A percentile compares a stretch with the other conserved stretches of the same genome.
These are phyloP conservation scores for Furnarius figulus DNA, from an alignment of 2,113 vertebrate genomes.

Conservation along the genomic window DNA sequence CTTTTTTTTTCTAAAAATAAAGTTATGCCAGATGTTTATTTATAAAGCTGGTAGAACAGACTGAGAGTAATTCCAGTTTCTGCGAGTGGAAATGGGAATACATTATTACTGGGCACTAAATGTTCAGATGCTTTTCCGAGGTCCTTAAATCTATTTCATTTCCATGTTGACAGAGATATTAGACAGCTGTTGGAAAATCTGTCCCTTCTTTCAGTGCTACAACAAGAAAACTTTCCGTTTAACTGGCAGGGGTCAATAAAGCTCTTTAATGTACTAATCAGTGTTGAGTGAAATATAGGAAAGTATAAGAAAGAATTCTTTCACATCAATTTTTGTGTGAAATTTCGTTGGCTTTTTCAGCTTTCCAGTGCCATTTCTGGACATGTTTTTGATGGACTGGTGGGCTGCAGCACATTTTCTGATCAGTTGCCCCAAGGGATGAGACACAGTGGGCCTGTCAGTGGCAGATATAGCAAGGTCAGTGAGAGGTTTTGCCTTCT, in stretches of 20 bases:
- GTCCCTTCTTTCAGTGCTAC: conserved; percentile 68
- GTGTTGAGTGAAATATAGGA: neutral
- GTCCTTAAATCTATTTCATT: conserved; percentile 80
- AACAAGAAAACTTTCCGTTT: conserved; percentile 72
- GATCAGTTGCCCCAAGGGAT: neutral
- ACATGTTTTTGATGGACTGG: accelerated
- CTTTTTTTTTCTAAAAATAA: conserved; percentile 65
- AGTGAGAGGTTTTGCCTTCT: neutral
- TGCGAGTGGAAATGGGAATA: conserved; percentile 75
- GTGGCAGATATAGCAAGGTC: neutral
- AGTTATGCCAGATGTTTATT: conserved; percentile 71
- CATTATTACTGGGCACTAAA: conserved; percentile 76
- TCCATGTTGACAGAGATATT: conserved; percentile 79
- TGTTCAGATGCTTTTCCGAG: conserved; percentile 63
- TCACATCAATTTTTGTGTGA: conserved; percentile 21
- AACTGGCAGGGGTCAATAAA: conserved; percentile 66
- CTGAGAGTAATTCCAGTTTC: conserved; percentile 72
- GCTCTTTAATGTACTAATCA: conserved; percentile 65
- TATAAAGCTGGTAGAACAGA: conserved; percentile 64
- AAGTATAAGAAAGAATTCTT: conserved; percentile 51
- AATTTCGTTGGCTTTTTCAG: neutral
- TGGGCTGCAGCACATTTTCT: neutral
- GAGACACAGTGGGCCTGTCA: neutral
- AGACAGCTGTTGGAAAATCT: conserved; percentile 81
- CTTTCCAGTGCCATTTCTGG: neutral